Evolutionary conservation across 2,797 vertebrate species (phyloP), one percentile per base, ranked within the genome.

Genomic region (Kryptopterus vitreolus): DNA sequence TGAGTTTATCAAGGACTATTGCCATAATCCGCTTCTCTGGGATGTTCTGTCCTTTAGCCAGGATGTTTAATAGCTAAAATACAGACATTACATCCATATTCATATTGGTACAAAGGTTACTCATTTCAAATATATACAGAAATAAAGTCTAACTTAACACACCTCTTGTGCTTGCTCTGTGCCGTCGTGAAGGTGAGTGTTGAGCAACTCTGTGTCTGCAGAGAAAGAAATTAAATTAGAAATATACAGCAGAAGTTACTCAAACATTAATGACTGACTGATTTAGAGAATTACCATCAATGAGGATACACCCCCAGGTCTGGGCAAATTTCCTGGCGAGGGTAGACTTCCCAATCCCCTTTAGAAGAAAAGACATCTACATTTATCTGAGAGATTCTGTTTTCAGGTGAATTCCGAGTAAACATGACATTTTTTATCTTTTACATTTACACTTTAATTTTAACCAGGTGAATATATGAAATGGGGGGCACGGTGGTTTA

Each of bases 321-420:
- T 95, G 90, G 75, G 96, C 89, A 78, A 99, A 85, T 77, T 90
- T 94, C 87, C 83, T 91, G 66, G 95, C 96, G 88, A 99, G 91
- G 0, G 94, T 96, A 85, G 95, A 94, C 91, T 98, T 99, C 43
- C 97, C 97, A 89, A 93, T 88, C 65, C 95, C 95, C 98, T 99
- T 24, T 16, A 53, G n/a, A 50, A 77, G 10, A 43, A 43, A 43
- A 10, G 9, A 38, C 18, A 89, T 35, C 33, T 33, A 18, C 16
- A n/a, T n/a, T 43, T 16, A 0, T 53, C 29, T 5, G 12, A 20
- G 16, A 22, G 43, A 13, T 26, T 50, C 12, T 70, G 7, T 0
- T 18, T 71, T 53, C 9, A 33, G 31, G 10, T 12, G 13, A 29
- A 20, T 9, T 16, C n/a, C 16, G 38, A 46, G 3, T 43, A 43